Conservation (phyloP, 2,797 vertebrate species). For the Coregonus suidteri region DNA sequence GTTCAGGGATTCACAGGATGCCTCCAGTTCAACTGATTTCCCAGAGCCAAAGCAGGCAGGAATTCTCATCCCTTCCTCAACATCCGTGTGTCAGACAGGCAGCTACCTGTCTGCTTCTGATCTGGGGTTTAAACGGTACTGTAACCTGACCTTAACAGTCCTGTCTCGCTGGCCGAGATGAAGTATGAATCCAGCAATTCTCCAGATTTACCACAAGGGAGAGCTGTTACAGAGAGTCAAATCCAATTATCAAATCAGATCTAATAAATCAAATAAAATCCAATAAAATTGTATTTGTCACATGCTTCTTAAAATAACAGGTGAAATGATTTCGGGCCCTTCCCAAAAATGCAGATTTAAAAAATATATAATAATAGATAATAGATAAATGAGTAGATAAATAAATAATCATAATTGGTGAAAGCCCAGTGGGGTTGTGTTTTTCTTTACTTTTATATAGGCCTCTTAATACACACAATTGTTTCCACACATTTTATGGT, state of each 20-base stretch:
- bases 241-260: constrained; percentile 13
- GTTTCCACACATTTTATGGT: constrained; percentile 70
- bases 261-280: not conserved
- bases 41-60: constrained; percentile 59
- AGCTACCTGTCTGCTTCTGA: not conserved
- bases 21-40: constrained; percentile 62
- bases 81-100: not conserved
- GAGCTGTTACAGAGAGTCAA: constrained; percentile 31
- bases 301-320: too few species aligned
- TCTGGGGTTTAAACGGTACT: not conserved
- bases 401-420: not conserved
- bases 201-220: constrained; percentile 37
- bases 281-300: too few species aligned
- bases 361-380: too few species aligned
- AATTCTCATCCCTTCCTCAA: constrained; percentile 50
- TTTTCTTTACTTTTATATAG: constrained; percentile 47
- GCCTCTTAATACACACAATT: constrained; percentile 67
- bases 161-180: constrained; percentile 11
- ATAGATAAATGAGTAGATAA: not conserved
- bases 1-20: constrained; percentile 56
- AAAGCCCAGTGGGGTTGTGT: not conserved
- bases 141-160: not conserved
- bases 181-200: not conserved
- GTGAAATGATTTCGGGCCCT: too few species aligned
- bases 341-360: too few species aligned